Evolutionary conservation across 2,113 vertebrate genomes (phyloP), one percentile per base, ranked within the genome.

Genomic region (Plecotus auritus): DNA sequence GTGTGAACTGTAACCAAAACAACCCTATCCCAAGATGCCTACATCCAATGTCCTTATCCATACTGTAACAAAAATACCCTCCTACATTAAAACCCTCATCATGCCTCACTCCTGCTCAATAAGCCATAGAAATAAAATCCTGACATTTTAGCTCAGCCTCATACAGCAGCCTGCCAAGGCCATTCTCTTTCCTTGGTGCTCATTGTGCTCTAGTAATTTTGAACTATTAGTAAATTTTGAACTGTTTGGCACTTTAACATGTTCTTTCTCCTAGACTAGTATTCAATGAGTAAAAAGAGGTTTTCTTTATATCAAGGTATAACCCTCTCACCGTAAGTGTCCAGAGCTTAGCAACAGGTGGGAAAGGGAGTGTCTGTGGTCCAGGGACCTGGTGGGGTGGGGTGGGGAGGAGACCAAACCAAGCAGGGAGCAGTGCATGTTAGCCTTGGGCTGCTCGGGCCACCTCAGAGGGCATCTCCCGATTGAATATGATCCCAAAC

Each of bases 211-310:
- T 17, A 32, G 16, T 49, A 22, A 69, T 59, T 88, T 51, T 45
- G 23, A 72, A 61, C 72, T 88, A 73, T 10, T 45, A 64, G 32
- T 28, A 76, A 91, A 88, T 59, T 67, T 59, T 69, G 9, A 59
- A 30, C 40, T 61, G 1, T 45, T 88, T 83, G 22, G 26, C 81
- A 35, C 81, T 32, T 91, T 42, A 77, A 77, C 3, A 47, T 70
- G 16, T 56, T 16, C 37, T 92, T 82, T 72, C 61, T 86, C 74
- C 49, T 72, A 82, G 59, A 40, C 37, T 40, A 74, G 67, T 85
- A 35, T 76, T 88, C 6, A n/a, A n/a, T 95, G 16, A 22, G n/a
- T n/a, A 69, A 85, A 85, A 93, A 13, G 20, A 92, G 16, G 8
- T 10, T 23, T 26, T 42, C 30, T 61, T 85, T 23, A 23, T 32